phyloP scores from a whole-genome alignment of 1,140 invertebrate genomes.

The Akabosia matsudoensis region DNA sequence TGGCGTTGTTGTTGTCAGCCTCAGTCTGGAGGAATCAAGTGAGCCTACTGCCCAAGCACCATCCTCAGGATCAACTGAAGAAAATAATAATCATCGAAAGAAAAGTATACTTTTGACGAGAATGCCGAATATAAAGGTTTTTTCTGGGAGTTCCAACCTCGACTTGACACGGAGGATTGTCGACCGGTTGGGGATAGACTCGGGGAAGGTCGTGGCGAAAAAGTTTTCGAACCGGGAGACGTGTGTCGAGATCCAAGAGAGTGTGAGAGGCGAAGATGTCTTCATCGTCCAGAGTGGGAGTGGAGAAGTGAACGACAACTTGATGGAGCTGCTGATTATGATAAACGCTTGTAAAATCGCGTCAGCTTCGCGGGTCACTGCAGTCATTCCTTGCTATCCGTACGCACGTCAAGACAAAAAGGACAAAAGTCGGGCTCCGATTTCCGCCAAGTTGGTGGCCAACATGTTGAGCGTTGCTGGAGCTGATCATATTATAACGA shows the following conservation, averaged over 20 bases:
- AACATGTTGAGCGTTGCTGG: slow-evolving; percentile 66
- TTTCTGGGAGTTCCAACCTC: slow-evolving; percentile 93
- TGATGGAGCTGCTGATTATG: slow-evolving; percentile 43
- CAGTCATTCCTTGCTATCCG: slow-evolving; percentile 44
- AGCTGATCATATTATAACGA: slow-evolving; percentile 67
- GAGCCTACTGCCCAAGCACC: neutral
- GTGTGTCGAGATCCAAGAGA: slow-evolving; percentile 97
- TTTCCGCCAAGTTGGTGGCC: slow-evolving; percentile 65
- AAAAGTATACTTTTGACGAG: slow-evolving; percentile 52
- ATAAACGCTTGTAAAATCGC: slow-evolving; percentile 39
- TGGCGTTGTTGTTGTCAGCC: neutral
- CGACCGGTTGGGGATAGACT: slow-evolving; percentile 84
- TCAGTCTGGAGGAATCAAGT: slow-evolving; percentile 9
- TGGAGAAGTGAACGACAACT: slow-evolving; percentile 39
- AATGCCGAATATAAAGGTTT: slow-evolving; percentile 96
- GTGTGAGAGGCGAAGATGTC: slow-evolving; percentile 80
- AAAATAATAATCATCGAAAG: slow-evolving; percentile 1
- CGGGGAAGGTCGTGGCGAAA: slow-evolving; percentile 92
- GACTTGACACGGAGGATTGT: slow-evolving; percentile 90
- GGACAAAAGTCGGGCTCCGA: slow-evolving; percentile 84
- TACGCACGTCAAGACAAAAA: slow-evolving; percentile 58
- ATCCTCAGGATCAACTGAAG: neutral
- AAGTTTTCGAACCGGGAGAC: slow-evolving; percentile 99
- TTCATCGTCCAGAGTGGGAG: slow-evolving; percentile 37
- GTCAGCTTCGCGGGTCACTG: slow-evolving; percentile 35